A percentile compares a stretch with the other conserved stretches of the same genome.
Conservation (phyloP, 2,888 invertebrate genomes). For the Spialia ferax region DNA sequence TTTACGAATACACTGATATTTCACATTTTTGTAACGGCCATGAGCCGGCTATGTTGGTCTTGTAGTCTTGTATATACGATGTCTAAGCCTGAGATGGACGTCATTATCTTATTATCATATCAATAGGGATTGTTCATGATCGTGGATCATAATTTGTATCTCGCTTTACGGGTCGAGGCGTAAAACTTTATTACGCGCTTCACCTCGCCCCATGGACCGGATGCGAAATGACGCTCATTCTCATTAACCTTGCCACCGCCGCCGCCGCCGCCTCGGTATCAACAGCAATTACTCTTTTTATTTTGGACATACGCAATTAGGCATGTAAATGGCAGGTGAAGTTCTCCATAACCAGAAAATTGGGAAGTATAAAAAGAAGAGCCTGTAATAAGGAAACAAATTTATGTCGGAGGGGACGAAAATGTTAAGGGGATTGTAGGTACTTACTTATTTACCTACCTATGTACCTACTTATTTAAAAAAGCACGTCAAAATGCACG, state of each 20-base stretch:
- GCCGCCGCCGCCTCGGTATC: constrained; percentile 59
- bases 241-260: constrained; percentile 72
- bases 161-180: constrained; percentile 64
- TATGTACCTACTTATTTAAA: not conserved
- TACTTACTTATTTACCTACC: too few relatives aligned
- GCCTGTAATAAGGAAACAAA: constrained; percentile 16
- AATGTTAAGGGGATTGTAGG: not conserved
- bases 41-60: too few relatives aligned
- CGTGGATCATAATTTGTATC: not conserved
- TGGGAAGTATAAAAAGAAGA: constrained; percentile 15
- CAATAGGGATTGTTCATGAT: not conserved
- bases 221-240: constrained; percentile 74
- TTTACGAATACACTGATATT: too few relatives aligned
- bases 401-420: too few relatives aligned
- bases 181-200: constrained; percentile 77
- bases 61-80: too few relatives aligned
- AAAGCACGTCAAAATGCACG: too few relatives aligned
- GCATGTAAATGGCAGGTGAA: constrained; percentile 28
- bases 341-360: constrained; percentile 19
- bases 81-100: not conserved
- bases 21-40: too few relatives aligned
- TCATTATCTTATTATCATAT: constrained; percentile 3
- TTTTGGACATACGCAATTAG: constrained; percentile 46
- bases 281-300: constrained; percentile 62
- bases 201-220: constrained; percentile 64